Evolutionary conservation across 2,113 vertebrate species (phyloP).

Genomic region (Syrmaticus mikado): DNA sequence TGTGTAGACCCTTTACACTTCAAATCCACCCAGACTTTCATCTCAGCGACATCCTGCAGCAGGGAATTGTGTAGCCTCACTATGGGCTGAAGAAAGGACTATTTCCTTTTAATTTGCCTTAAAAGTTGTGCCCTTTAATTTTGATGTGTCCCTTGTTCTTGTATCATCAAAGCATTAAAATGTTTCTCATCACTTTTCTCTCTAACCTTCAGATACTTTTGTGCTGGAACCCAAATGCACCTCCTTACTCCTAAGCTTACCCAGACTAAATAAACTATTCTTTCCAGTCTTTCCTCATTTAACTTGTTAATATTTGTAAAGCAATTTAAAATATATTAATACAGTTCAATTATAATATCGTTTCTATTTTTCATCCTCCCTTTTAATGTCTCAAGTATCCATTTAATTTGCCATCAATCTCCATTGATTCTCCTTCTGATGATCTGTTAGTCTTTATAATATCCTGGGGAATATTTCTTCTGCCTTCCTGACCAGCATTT

Average conservation of each 20-base stretch:
- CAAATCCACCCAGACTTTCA: conserved; percentile 55
- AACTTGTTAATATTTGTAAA: conserved; percentile 65
- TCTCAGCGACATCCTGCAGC: conserved; percentile 45
- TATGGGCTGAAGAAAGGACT: conserved; percentile 38
- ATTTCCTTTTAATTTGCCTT: conserved; percentile 61
- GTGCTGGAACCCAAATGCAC: neutral
- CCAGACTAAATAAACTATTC: conserved; percentile 36
- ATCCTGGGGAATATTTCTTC: conserved; percentile 37
- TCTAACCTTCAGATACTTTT: conserved; percentile 48
- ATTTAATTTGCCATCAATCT: conserved; percentile 68
- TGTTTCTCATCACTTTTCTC: conserved; percentile 51
- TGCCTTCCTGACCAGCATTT: conserved; percentile 57
- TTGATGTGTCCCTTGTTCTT: conserved; percentile 48
- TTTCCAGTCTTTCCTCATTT: conserved; percentile 39
- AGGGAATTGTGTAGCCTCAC: conserved; percentile 51
- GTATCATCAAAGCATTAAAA: conserved; percentile 49
- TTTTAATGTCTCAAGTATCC: conserved; percentile 62
- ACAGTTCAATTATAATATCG: conserved; percentile 38
- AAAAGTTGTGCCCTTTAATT: conserved; percentile 68
- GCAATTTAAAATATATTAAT: conserved; percentile 67
- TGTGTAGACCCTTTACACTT: conserved; percentile 37
- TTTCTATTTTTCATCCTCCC: conserved; percentile 55
- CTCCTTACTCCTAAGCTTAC: neutral
- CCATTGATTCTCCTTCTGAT: conserved; percentile 60
- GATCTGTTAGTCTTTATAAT: conserved; percentile 58